A percentile compares a stretch with the other conserved stretches of the same genome.
These are phyloP conservation scores for Thoracochromis brauschi DNA, from an alignment of 2,113 vertebrate species.

Conservation along the genomic window DNA sequence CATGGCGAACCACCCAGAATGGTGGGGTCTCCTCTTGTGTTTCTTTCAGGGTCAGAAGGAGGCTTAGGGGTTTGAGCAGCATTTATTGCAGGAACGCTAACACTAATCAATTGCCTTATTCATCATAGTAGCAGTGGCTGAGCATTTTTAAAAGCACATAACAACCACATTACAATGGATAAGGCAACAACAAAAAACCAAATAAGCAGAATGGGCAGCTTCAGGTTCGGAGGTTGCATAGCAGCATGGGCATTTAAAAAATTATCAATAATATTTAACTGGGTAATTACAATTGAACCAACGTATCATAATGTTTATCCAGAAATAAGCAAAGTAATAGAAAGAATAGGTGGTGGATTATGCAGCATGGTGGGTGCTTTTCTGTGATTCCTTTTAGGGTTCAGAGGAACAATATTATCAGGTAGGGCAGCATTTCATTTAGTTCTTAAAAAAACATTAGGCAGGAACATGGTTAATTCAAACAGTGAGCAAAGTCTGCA, in stretches of 20 bases:
- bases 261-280: neutral
- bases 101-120: neutral
- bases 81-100: neutral
- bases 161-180: neutral
- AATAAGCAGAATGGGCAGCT: neutral
- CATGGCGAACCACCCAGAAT: neutral
- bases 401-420: neutral
- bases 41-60: neutral
- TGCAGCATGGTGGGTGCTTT: neutral
- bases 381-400: neutral
- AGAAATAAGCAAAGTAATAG: neutral
- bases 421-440: neutral
- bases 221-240: neutral
- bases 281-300: neutral
- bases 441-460: neutral
- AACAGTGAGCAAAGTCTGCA: neutral
- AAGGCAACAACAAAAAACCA: neutral
- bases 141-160: neutral
- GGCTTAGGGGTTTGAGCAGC: neutral
- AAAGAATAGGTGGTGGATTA: neutral
- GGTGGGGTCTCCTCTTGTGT: neutral
- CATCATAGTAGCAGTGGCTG: neutral
- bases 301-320: neutral
- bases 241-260: neutral
- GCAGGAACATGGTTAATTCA: neutral